These are phyloP conservation scores for Lophura nycthemera DNA, from an alignment of 2,113 vertebrate genomes.

Conservation along the genomic window DNA sequence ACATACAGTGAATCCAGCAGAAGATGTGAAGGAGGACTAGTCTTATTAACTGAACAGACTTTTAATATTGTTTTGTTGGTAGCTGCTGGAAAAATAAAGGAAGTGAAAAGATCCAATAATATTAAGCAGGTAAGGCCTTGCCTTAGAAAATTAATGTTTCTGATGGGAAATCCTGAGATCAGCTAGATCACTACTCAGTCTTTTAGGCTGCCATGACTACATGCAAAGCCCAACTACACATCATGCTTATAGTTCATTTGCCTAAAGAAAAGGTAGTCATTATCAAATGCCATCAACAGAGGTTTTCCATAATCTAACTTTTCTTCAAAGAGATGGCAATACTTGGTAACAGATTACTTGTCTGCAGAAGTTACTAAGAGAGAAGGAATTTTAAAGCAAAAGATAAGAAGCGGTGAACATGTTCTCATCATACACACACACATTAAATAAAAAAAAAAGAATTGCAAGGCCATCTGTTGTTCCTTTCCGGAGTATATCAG, in stretches of 20 bases:
- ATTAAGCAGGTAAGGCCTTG: not conserved
- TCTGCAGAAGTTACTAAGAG: not conserved
- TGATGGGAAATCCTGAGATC: not conserved
- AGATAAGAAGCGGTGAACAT: not conserved
- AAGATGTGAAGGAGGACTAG: not conserved
- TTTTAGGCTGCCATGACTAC: not conserved
- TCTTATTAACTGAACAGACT: not conserved
- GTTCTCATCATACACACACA: not conserved
- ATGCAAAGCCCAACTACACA: not conserved
- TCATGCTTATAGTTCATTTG: not conserved
- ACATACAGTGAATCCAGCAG: not conserved
- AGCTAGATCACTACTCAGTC: not conserved
- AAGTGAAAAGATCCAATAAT: not conserved
- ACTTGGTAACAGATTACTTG: not conserved
- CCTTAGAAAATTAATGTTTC: not conserved
- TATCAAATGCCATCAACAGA: not conserved
- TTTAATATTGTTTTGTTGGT: not conserved
- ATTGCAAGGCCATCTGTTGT: not conserved
- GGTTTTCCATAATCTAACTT: not conserved
- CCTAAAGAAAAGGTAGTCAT: not conserved
- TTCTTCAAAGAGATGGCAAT: not conserved
- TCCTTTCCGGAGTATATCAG: not conserved
- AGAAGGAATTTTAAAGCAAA: not conserved
- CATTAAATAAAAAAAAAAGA: not conserved
- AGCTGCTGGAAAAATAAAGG: not conserved